Base-by-base conservation (phyloP, 2,113 vertebrate genomes). In the Gobio gobio region DNA sequence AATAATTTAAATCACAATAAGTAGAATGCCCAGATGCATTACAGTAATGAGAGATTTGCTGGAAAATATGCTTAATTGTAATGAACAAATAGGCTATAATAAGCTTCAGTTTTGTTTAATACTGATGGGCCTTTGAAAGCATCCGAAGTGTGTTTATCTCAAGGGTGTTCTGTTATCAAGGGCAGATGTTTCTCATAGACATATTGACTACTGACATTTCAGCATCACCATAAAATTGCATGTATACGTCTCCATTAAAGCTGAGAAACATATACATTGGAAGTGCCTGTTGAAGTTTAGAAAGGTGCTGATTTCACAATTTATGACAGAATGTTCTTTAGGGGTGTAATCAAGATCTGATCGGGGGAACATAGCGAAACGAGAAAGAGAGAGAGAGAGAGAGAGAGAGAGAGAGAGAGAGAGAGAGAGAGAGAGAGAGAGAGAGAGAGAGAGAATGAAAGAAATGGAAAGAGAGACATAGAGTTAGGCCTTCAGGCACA, bases 401-500 rank as follows among this genome's bases (percentile, higher is more conserved):
- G 24, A 80, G 43, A 63, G 24, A 54, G 43, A 58, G 26, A 66
- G 22, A 54, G 43, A 51, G 24, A 29, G 29, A 77, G 83, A 33
- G 36, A 75, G 78, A 0, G 56, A 68, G 26, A 78, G 54, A 24
- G 22, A 13, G 20, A 51, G 26, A 78, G 22, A 83, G n/a, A 0
- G 56, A 68, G 26, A 78, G 54, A 24, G 22, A 13, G 20, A 51
- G 26, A 78, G 22, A 83, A 61, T 5, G 68, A 47, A 26, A 79
- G 24, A 80, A 54, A 63, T 36, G 63, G 43, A 58, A 36, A 64
- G 22, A 51, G 40, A 51, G 24, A n/a, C n/a, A 77, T 85, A 33
- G 36, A 75, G 78, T 77, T 78, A 58, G 81, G 73, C 70, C 83
- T 84, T 20, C 24, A 29, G 83, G 78, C 47, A 68, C 61, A 45